Percentiles rank a stretch among this genome's conserved stretches.
These are phyloP conservation scores for Apodemia mormo DNA, from an alignment of 2,888 invertebrate genomes.

Conservation along the genomic window DNA sequence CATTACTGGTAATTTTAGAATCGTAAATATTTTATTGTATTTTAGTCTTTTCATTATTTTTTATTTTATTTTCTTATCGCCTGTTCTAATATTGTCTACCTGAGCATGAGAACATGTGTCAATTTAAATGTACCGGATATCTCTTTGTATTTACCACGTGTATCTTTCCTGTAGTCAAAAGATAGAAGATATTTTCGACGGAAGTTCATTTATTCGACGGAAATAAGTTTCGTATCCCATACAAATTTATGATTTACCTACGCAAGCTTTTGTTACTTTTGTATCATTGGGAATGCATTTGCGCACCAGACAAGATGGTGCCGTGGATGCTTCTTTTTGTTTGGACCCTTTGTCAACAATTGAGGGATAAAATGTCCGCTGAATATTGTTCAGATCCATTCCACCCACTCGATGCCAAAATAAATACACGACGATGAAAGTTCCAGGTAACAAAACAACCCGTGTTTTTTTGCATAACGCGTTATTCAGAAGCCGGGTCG, in stretches of 20 bases:
- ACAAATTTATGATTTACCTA: slow-evolving; percentile 55
- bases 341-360: slow-evolving; percentile 68
- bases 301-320: slow-evolving; percentile 66
- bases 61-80: not conserved
- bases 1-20: too few relatives aligned
- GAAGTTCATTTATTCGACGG: slow-evolving; percentile 59
- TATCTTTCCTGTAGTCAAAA: slow-evolving; percentile 41
- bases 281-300: slow-evolving; percentile 43
- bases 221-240: slow-evolving; percentile 50
- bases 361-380: slow-evolving; percentile 70
- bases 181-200: slow-evolving; percentile 50
- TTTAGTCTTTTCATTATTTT: too few relatives aligned
- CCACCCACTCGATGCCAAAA: slow-evolving; percentile 70
- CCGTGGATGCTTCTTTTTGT: slow-evolving; percentile 46
- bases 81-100: not conserved
- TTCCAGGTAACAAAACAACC: slow-evolving; percentile 71
- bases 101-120: slow-evolving; percentile 38
- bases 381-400: slow-evolving; percentile 60
- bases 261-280: slow-evolving; percentile 45
- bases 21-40: too few relatives aligned
- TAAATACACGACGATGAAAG: slow-evolving; percentile 55
- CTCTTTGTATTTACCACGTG: slow-evolving; percentile 58
- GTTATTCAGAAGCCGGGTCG: slow-evolving; percentile 59
- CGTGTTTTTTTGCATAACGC: slow-evolving; percentile 69
- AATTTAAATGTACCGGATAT: slow-evolving; percentile 65